Conservation (phyloP, 2,113 vertebrate genomes). For the Urocynchramus pylzowi region DNA sequence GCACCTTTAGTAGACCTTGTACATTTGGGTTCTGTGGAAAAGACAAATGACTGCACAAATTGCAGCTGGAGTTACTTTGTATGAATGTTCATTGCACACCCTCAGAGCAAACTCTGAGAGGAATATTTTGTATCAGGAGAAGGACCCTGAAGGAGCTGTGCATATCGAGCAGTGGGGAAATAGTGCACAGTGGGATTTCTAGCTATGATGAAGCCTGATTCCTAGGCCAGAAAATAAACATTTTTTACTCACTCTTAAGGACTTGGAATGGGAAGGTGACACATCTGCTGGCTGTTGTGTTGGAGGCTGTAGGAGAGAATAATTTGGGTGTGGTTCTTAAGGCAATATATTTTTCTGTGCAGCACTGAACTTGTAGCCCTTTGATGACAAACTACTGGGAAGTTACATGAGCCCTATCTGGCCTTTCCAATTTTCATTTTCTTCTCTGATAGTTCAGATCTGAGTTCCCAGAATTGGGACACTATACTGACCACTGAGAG, state of each 20-base stretch:
- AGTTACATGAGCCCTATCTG: not conserved
- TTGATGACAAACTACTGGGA: not conserved
- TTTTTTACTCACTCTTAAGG: not conserved
- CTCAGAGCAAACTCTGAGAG: not conserved
- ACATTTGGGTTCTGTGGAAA: not conserved
- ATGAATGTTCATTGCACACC: not conserved
- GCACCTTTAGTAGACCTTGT: not conserved
- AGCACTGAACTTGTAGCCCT: not conserved
- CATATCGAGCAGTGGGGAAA: not conserved
- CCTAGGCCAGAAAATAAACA: not conserved
- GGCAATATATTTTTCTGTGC: not conserved
- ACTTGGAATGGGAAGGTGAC: not conserved
- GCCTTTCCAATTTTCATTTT: not conserved
- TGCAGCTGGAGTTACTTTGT: not conserved
- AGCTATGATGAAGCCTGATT: not conserved
- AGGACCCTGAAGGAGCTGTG: not conserved
- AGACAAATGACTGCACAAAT: not conserved
- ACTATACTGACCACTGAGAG: not conserved
- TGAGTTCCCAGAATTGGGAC: not conserved
- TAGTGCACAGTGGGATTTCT: not conserved
- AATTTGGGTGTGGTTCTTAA: not conserved
- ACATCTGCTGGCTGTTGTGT: not conserved
- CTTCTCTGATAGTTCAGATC: not conserved
- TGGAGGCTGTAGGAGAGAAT: not conserved
- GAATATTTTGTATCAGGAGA: not conserved